Percentiles rank a stretch among this genome's conserved stretches.
Evolutionary conservation across 2,113 vertebrate genomes (phyloP).

Genomic region (Steatornis caripensis): DNA sequence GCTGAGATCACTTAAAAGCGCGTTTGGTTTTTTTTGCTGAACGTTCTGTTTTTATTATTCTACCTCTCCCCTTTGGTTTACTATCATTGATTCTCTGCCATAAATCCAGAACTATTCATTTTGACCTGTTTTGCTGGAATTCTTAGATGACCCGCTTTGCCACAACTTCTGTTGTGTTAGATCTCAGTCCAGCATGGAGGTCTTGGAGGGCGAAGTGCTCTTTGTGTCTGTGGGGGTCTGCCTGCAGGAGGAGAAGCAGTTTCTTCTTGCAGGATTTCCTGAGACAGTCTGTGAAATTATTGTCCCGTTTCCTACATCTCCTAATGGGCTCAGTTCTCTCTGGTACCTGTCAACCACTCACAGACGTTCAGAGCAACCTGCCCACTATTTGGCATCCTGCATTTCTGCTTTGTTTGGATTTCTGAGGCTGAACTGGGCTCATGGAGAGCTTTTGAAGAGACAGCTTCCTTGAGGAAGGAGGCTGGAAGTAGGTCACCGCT

Average conservation of each 20-base stretch:
- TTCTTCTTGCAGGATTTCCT: background rate
- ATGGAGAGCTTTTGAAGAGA: background rate
- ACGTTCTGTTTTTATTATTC: constrained; percentile 7
- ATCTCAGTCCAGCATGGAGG: background rate
- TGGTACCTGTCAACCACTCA: background rate
- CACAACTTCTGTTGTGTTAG: background rate
- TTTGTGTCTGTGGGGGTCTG: background rate
- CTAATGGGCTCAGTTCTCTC: background rate
- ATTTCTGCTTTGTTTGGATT: background rate
- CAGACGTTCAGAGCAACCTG: background rate
- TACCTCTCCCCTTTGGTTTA: background rate
- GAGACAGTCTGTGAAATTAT: background rate
- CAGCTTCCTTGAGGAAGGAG: background rate
- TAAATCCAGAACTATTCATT: background rate
- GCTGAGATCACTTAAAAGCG: constrained; percentile 12
- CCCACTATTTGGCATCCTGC: background rate
- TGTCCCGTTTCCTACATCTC: background rate
- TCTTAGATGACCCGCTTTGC: background rate
- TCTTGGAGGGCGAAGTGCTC: background rate
- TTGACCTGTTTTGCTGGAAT: background rate
- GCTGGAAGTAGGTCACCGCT: background rate
- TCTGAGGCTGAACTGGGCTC: background rate
- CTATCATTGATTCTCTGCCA: background rate
- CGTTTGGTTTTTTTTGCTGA: background rate
- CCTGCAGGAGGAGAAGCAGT: background rate